Evolutionary conservation across 1,140 invertebrate species (phyloP).

Genomic region (Meloidogyne hapla): DNA sequence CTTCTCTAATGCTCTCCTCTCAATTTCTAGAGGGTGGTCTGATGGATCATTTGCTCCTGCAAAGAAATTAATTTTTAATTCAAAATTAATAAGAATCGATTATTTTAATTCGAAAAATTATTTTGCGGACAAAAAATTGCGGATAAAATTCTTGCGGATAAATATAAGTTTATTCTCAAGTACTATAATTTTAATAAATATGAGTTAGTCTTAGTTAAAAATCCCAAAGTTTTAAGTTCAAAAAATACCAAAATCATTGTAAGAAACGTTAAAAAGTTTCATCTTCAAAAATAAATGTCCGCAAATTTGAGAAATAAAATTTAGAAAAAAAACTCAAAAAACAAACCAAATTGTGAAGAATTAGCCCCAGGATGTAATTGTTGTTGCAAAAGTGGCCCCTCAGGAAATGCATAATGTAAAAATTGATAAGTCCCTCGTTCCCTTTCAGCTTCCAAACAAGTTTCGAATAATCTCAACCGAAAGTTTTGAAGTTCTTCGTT

Average conservation of each 20-base stretch:
- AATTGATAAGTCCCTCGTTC: conserved; percentile 39
- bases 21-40: conserved; percentile 40
- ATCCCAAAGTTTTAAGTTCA: too few species aligned
- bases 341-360: conserved; percentile 1
- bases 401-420: conserved; percentile 53
- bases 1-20: conserved; percentile 38
- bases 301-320: too few species aligned
- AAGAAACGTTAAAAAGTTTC: too few species aligned
- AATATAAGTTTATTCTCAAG: too few species aligned
- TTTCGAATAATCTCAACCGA: conserved; percentile 43
- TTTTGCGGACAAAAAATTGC: too few species aligned
- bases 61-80: background rate
- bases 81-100: conserved; percentile 1
- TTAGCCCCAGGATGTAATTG: background rate
- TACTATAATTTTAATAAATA: too few species aligned
- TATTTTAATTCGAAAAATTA: too few species aligned
- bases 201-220: too few species aligned
- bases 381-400: conserved; percentile 47
- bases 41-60: conserved; percentile 43
- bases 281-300: too few species aligned
- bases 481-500: conserved; percentile 45
- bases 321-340: too few species aligned
- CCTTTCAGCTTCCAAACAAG: conserved; percentile 32
- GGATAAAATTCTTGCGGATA: too few species aligned
- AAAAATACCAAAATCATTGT: too few species aligned